Base-by-base conservation (phyloP, 2,888 invertebrate species). In the Drosophila pegasa region DNA sequence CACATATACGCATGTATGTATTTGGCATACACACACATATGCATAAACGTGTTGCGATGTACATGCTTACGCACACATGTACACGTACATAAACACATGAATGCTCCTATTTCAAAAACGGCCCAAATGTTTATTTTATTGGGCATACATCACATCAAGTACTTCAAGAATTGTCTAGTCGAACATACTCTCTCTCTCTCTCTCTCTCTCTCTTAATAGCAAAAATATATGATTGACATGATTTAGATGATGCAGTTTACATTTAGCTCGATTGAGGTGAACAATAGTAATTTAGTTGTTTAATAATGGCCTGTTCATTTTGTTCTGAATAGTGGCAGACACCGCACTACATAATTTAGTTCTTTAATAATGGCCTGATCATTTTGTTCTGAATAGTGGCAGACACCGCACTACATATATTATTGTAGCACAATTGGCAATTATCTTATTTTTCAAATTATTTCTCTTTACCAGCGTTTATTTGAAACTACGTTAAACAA, bases 81-180 rank as follows among this genome's bases (percentile, higher is more conserved):
- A 25, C 25, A 2, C 16, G 10, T 12, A 37, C 8, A 16, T 31
- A 38, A 6, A 27, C 16, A 18, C 10, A 16, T 20, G 9, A 2
- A 47, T 45, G 22, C 10, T 57, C 6, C 2, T 31, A 38, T 45
- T 61, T 31, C 31, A 43, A 14, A 27, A 3, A 40, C n/a, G 43
- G 31, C 1, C 37, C 14, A 20, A 65, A 43, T 68, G 27, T 43
- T 9, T 18, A 22, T 47, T 48, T 31, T 41, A 14, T 33, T 48
- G 2, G 25, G 1, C 9, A 64, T 47, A 12, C 2, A 25, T 9
- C 9, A 16, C 9, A n/a, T 25, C 41, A 41, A 41, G 2, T 10
- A 43, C n/a, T 25, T 41, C 5, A 18, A 18, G 18, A 38, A 18
- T 38, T 10, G 4, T n/a, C 8, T n/a, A 22, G 8, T 41, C 41